These are phyloP conservation scores for Macrosoma leucophasiata DNA, from an alignment of 2,888 invertebrate species.

Conservation along the genomic window DNA sequence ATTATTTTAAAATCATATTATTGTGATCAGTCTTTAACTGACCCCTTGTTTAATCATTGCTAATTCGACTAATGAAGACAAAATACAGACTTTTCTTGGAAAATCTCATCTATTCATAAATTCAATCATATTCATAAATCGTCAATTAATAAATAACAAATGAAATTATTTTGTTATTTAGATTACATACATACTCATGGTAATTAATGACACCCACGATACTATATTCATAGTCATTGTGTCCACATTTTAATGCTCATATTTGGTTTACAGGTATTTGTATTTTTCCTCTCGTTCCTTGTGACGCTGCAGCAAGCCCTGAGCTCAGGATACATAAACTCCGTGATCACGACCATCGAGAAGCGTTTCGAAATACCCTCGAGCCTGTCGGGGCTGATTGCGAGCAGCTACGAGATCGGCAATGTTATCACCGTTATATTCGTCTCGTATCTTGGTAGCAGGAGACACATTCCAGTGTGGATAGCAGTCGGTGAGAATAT, in stretches of 20 bases:
- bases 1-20: background rate
- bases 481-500: slow-evolving; percentile 90
- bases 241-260: background rate
- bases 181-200: no score
- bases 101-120: no score
- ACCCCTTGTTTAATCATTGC: no score
- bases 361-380: slow-evolving; percentile 96
- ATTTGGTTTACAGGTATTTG: slow-evolving; percentile 82
- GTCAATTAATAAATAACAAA: no score
- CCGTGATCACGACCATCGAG: slow-evolving; percentile 97
- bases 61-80: no score
- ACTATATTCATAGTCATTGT: no score
- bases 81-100: no score
- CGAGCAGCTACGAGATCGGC: slow-evolving; percentile 96
- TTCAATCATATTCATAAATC: no score
- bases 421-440: slow-evolving; percentile 97
- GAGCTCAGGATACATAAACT: slow-evolving; percentile 94
- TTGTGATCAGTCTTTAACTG: slow-evolving; percentile 7
- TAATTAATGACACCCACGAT: no score
- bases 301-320: slow-evolving; percentile 93
- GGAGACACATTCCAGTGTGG: slow-evolving; percentile 95
- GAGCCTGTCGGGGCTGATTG: slow-evolving; percentile 93
- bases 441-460: slow-evolving; percentile 94
- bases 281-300: slow-evolving; percentile 90
- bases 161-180: no score